Conservation (phyloP, 2,797 vertebrate species). For the Aphelocoma californica region DNA sequence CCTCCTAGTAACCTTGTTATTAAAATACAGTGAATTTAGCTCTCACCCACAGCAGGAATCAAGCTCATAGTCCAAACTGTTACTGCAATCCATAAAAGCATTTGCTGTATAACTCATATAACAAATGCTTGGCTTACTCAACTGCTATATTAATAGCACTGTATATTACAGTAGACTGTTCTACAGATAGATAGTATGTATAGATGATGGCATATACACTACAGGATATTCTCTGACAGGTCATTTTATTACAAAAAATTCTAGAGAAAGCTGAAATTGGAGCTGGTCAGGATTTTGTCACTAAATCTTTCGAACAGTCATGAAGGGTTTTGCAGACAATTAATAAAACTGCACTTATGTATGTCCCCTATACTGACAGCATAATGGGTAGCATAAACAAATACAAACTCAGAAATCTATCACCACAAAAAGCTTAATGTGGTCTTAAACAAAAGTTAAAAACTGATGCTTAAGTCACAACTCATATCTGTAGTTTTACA, state of each 20-base stretch:
- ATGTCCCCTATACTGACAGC: neutral
- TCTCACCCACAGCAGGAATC: neutral
- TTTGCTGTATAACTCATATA: neutral
- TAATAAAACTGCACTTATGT: neutral
- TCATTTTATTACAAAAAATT: neutral
- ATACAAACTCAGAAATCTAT: neutral
- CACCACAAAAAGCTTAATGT: neutral
- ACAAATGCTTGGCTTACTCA: neutral
- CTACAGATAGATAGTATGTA: neutral
- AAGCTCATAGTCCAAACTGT: neutral
- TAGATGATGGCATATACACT: neutral
- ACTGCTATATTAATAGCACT: neutral
- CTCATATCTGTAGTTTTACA: neutral
- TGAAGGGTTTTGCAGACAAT: neutral
- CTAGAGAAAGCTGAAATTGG: neutral
- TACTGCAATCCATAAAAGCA: neutral
- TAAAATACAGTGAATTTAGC: neutral
- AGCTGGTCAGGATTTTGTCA: neutral
- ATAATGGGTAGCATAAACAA: neutral
- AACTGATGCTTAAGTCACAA: neutral
- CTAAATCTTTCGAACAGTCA: neutral
- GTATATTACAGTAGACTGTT: neutral
- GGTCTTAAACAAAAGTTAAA: neutral
- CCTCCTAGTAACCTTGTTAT: neutral
- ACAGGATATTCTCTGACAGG: neutral